Evolutionary conservation across 2,113 vertebrate genomes (phyloP).

Genomic region (Heptranchias perlo): DNA sequence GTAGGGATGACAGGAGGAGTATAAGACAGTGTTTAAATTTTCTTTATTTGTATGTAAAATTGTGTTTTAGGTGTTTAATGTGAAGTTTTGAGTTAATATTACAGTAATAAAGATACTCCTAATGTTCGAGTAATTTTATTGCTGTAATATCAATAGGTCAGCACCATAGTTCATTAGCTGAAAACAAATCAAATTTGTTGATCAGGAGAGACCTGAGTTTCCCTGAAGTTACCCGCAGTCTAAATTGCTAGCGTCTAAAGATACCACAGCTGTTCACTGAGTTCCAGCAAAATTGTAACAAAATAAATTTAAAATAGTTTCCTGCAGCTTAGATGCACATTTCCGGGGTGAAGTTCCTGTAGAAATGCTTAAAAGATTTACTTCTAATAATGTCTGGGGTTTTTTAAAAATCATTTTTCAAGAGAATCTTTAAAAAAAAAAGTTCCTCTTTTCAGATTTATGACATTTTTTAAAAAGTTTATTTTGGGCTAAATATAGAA

Average conservation of each 20-base stretch:
- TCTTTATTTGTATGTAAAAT: too few species aligned
- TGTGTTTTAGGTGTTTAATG: too few species aligned
- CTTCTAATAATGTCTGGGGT: not conserved
- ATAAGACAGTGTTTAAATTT: too few species aligned
- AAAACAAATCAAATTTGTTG: not conserved
- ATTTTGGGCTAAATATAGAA: slow-evolving; percentile 3
- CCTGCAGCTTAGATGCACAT: not conserved
- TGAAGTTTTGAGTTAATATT: too few species aligned
- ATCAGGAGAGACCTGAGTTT: not conserved
- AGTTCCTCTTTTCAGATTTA: slow-evolving; percentile 5
- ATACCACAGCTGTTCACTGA: not conserved
- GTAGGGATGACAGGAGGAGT: too few species aligned
- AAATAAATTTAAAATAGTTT: not conserved
- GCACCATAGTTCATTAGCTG: not conserved
- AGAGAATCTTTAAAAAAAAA: not conserved
- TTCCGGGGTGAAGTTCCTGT: not conserved
- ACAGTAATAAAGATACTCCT: too few species aligned
- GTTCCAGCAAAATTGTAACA: not conserved
- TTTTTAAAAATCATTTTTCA: not conserved
- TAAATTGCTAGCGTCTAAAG: not conserved
- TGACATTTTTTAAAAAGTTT: not conserved
- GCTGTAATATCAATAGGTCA: not conserved
- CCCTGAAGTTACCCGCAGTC: not conserved
- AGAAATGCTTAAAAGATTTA: not conserved
- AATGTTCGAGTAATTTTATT: not conserved